phyloP scores from a whole-genome alignment of 2,888 invertebrate species.

The Idaea aversata region DNA sequence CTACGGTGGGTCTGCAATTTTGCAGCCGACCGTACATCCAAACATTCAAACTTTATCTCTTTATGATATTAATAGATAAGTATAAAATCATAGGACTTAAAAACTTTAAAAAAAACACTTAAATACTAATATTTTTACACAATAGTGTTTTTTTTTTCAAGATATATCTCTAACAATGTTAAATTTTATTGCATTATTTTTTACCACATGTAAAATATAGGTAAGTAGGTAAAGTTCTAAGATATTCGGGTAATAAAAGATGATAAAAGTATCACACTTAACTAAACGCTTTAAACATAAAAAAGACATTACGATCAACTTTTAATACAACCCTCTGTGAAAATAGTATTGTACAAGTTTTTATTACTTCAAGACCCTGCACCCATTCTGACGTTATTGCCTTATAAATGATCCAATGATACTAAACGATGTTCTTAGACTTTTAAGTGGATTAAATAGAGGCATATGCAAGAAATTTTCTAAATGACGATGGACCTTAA shows the following conservation, averaged over 20 bases:
- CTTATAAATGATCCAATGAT: conserved; percentile 17
- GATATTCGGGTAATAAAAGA: neutral
- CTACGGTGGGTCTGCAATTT: too few species aligned
- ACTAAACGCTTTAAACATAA: neutral
- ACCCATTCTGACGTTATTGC: conserved; percentile 10
- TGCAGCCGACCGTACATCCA: too few species aligned
- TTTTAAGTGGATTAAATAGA: conserved; percentile 9
- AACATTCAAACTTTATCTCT: too few species aligned
- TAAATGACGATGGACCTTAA: neutral
- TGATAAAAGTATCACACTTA: neutral
- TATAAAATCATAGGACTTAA: too few species aligned
- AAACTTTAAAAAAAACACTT: too few species aligned
- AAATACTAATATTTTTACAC: too few species aligned
- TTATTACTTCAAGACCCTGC: neutral
- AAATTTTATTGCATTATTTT: too few species aligned
- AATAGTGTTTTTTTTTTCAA: too few species aligned
- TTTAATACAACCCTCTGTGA: conserved; percentile 1
- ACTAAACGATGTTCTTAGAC: conserved; percentile 15
- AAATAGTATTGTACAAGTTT: neutral
- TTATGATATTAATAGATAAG: too few species aligned
- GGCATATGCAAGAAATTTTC: neutral
- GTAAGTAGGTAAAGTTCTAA: neutral
- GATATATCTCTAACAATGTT: too few species aligned
- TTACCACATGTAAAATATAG: neutral
- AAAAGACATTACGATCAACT: neutral